phyloP scores from a whole-genome alignment of 2,888 invertebrate genomes.

The Stenolophus ochropezus region DNA sequence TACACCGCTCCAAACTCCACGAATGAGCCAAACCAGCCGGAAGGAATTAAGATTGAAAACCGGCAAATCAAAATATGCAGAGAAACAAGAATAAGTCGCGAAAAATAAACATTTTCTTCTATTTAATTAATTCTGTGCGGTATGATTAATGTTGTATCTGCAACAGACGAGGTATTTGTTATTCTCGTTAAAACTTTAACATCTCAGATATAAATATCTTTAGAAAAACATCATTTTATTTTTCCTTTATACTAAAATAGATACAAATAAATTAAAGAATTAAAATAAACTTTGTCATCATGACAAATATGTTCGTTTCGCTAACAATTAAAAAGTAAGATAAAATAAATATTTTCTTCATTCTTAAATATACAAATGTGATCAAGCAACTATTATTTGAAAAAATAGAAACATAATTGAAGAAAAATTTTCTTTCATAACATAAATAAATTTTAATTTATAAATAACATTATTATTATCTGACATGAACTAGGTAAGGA shows the following conservation, averaged over 20 bases:
- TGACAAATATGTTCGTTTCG: too few relatives aligned
- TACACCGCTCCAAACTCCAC: background rate
- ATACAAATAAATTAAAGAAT: background rate
- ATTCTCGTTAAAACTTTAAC: background rate
- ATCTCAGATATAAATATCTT: background rate
- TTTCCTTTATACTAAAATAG: background rate
- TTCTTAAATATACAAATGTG: too few relatives aligned
- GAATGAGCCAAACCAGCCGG: constrained; percentile 15
- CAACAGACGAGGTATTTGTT: background rate
- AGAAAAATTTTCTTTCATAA: too few relatives aligned
- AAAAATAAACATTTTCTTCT: background rate
- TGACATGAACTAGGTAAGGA: too few relatives aligned
- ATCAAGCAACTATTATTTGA: too few relatives aligned
- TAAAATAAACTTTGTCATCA: background rate
- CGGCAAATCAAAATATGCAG: constrained; percentile 1
- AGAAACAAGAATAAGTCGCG: background rate
- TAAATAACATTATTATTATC: too few relatives aligned
- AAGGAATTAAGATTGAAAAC: constrained; percentile 23
- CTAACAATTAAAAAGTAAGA: too few relatives aligned
- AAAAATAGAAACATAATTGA: too few relatives aligned
- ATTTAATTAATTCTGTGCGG: background rate
- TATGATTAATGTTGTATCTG: background rate
- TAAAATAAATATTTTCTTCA: too few relatives aligned
- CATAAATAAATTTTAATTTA: too few relatives aligned
- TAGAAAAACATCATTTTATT: background rate